phyloP scores from a whole-genome alignment of 2,113 vertebrate genomes.

The Aramus guarauna region DNA sequence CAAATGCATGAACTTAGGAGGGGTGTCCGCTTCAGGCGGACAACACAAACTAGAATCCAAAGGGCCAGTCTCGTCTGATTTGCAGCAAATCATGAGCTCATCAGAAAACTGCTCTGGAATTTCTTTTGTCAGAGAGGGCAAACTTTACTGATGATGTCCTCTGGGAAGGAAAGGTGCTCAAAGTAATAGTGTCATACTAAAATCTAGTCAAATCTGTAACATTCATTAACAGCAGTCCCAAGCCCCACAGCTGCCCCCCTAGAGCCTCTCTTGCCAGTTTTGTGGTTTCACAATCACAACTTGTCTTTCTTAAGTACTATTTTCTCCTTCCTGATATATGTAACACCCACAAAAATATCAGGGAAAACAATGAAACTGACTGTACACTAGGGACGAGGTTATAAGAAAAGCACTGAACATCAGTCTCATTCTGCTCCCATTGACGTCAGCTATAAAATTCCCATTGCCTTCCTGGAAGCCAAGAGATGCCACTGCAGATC shows the following conservation, averaged over 20 bases:
- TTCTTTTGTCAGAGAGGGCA: neutral
- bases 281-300: neutral
- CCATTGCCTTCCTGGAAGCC: slow-evolving; percentile 51
- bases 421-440: slow-evolving; percentile 17
- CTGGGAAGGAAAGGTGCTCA: neutral
- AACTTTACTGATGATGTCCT: neutral
- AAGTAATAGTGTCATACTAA: neutral
- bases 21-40: neutral
- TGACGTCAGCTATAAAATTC: slow-evolving; percentile 48
- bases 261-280: neutral
- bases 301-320: neutral
- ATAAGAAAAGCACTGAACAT: slow-evolving; percentile 12
- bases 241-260: neutral
- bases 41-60: neutral
- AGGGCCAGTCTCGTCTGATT: neutral
- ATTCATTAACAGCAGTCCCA: neutral
- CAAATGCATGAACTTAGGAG: neutral
- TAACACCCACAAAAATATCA: slow-evolving; percentile 8
- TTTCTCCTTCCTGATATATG: neutral
- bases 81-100: neutral
- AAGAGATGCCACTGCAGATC: neutral
- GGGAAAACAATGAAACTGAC: slow-evolving; percentile 24
- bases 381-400: neutral
- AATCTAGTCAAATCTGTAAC: neutral
- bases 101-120: neutral